These are phyloP conservation scores for Oophaga sylvatica DNA, from an alignment of 2,797 vertebrate species.

Conservation along the genomic window DNA sequence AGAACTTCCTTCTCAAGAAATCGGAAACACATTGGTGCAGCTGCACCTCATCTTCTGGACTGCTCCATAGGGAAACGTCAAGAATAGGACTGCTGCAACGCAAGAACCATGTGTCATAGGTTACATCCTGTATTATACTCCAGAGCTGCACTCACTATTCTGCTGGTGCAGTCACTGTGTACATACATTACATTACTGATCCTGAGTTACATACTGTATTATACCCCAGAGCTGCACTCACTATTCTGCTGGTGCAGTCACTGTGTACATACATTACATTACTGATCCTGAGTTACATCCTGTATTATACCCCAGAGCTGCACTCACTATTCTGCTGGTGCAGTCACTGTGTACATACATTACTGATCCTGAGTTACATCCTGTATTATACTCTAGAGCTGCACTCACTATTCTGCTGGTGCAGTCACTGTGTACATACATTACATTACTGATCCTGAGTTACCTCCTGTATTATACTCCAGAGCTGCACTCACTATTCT, in stretches of 20 bases:
- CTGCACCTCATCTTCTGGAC: constrained; percentile 66
- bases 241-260: background rate
- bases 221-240: background rate
- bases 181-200: background rate
- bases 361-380: too few relatives aligned
- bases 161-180: background rate
- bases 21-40: constrained; percentile 71
- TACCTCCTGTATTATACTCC: too few relatives aligned
- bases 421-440: background rate
- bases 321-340: background rate
- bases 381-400: background rate
- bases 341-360: background rate
- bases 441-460: too few relatives aligned
- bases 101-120: background rate
- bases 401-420: background rate
- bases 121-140: background rate
- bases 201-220: too few relatives aligned
- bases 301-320: background rate
- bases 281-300: too few relatives aligned
- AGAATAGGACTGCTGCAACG: constrained; percentile 65
- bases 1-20: constrained; percentile 68
- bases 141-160: background rate
- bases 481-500: background rate
- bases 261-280: background rate
- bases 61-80: constrained; percentile 64